These are phyloP conservation scores for Tetragnatha versicolor DNA, from an alignment of 1,140 invertebrate species.

Conservation along the genomic window DNA sequence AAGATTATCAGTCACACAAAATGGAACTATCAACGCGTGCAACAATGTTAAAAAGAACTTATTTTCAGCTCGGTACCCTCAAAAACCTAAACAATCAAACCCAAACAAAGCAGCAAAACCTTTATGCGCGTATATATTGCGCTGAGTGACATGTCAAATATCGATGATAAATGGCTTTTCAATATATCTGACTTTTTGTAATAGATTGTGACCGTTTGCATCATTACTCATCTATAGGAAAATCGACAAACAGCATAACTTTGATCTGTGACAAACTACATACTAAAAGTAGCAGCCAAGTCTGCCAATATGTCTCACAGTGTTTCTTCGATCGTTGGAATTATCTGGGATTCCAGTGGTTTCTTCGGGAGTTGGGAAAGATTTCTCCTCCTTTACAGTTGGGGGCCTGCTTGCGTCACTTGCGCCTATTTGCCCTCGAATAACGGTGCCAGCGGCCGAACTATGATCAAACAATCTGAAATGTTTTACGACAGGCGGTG, in stretches of 20 bases:
- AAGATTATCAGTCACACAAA: no score
- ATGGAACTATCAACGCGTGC: no score
- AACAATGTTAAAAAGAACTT: no score
- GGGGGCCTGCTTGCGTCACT: background rate
- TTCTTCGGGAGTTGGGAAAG: no score
- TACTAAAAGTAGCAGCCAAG: background rate
- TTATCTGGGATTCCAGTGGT: no score
- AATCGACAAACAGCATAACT: constrained; percentile 37
- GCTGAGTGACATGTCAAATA: constrained; percentile 14
- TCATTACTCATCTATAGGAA: constrained; percentile 14
- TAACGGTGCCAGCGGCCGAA: no score
- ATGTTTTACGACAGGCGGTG: no score
- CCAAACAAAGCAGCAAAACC: no score
- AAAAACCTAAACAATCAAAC: no score
- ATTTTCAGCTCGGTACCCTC: no score
- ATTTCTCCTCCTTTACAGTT: no score
- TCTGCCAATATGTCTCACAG: constrained; percentile 10
- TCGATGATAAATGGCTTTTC: constrained; percentile 40
- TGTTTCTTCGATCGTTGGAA: background rate
- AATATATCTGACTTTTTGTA: constrained; percentile 40
- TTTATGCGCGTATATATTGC: background rate
- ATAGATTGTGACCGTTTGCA: constrained; percentile 26
- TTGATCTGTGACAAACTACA: constrained; percentile 18
- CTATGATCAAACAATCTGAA: no score
- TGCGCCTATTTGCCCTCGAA: background rate